Conservation (phyloP, 2,113 vertebrate species). For the Eudyptes chrysolophus region DNA sequence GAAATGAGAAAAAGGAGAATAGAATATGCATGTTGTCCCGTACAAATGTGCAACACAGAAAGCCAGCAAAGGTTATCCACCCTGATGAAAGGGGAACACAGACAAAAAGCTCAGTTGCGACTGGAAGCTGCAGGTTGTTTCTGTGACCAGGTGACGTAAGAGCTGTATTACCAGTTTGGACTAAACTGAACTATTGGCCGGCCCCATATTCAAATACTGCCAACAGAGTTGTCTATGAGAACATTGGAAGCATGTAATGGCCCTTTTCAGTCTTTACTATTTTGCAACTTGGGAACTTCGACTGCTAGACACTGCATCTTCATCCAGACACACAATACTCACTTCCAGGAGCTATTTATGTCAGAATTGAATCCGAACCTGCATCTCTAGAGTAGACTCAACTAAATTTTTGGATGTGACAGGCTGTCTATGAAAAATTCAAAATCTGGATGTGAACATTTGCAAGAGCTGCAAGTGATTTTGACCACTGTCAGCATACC, state of each 20-base stretch:
- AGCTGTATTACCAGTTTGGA: rapidly evolving
- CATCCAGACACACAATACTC: neutral
- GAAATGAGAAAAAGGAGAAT: neutral
- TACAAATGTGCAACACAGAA: rapidly evolving
- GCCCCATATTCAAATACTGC: neutral
- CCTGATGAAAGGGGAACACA: neutral
- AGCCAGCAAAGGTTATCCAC: neutral
- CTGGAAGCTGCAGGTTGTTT: neutral
- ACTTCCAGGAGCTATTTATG: neutral
- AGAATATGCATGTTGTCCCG: neutral
- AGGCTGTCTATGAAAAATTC: neutral
- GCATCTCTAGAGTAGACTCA: neutral
- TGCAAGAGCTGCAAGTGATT: neutral
- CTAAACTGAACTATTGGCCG: neutral
- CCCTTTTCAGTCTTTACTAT: neutral
- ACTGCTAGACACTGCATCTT: neutral
- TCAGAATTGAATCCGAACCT: neutral
- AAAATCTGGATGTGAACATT: neutral
- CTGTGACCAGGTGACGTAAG: neutral
- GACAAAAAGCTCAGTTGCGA: neutral
- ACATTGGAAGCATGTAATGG: neutral
- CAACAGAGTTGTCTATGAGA: neutral
- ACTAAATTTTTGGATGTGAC: neutral
- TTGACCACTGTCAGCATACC: neutral
- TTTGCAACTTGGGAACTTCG: neutral